phyloP scores from a whole-genome alignment of 2,113 vertebrate species.

The Hyperoodon ampullatus region DNA sequence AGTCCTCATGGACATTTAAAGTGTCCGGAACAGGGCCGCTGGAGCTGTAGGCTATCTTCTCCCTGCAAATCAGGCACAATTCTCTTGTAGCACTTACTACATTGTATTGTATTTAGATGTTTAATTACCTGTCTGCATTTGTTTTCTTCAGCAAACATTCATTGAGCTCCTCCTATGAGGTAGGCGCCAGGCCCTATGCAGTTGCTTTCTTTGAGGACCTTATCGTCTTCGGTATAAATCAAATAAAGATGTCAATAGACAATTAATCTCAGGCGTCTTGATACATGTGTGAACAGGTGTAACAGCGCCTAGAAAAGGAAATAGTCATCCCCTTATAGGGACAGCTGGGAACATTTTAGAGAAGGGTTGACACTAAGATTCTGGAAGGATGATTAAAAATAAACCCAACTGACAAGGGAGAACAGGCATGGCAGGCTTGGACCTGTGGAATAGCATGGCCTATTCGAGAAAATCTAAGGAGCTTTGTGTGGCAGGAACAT shows the following conservation, averaged over 20 bases:
- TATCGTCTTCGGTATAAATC: background rate
- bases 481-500: background rate
- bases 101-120: background rate
- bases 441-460: background rate
- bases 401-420: background rate
- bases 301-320: background rate
- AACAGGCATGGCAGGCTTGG: background rate
- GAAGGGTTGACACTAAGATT: background rate
- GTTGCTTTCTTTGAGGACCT: background rate
- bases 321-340: background rate
- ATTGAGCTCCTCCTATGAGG: background rate
- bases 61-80: accelerated
- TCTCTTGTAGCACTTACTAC: background rate
- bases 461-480: background rate
- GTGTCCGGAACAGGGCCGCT: no score
- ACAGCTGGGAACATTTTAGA: background rate
- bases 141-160: background rate
- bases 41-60: background rate
- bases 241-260: background rate
- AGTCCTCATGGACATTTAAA: background rate
- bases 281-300: background rate
- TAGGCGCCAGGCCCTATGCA: background rate
- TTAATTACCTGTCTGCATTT: background rate
- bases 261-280: background rate
- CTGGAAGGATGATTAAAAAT: background rate